phyloP scores from a whole-genome alignment of 2,797 vertebrate genomes.

The Danio jaintianensis region DNA sequence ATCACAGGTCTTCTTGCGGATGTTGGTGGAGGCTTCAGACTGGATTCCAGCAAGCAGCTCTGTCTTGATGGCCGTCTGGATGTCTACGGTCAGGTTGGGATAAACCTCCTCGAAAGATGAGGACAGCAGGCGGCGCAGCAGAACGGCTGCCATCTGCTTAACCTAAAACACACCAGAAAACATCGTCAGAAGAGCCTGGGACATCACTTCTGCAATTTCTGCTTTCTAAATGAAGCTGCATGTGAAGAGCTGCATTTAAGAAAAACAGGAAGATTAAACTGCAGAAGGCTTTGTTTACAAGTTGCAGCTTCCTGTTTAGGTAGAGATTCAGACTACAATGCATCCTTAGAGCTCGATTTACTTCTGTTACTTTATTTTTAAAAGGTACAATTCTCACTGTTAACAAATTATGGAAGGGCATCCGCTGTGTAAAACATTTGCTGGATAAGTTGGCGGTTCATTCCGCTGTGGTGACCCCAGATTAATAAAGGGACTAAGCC shows the following conservation, averaged over 20 bases:
- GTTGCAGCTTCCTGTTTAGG: neutral
- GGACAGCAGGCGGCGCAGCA: conserved; percentile 92
- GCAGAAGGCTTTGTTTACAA: neutral
- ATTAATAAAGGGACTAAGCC: no score
- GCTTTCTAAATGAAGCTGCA: neutral
- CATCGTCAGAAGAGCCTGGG: neutral
- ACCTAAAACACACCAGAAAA: conserved; percentile 74
- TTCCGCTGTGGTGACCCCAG: no score
- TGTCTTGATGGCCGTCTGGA: conserved; percentile 92
- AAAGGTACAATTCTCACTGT: no score
- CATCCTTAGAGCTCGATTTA: neutral
- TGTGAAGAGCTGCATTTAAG: neutral
- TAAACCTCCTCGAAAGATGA: conserved; percentile 97
- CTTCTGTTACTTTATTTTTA: no score
- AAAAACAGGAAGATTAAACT: neutral
- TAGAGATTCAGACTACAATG: neutral
- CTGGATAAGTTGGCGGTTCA: no score
- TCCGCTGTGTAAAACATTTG: no score
- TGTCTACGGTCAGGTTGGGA: conserved; percentile 86
- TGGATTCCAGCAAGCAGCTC: conserved; percentile 93
- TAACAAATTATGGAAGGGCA: no score
- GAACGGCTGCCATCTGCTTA: conserved; percentile 96
- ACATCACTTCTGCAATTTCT: neutral
- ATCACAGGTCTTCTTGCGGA: conserved; percentile 96
- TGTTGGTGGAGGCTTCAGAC: conserved; percentile 86